Percentiles rank a stretch among this genome's conserved stretches.
phyloP scores from a whole-genome alignment of 2,113 vertebrate genomes.

The Brachypodius melanocephalos region DNA sequence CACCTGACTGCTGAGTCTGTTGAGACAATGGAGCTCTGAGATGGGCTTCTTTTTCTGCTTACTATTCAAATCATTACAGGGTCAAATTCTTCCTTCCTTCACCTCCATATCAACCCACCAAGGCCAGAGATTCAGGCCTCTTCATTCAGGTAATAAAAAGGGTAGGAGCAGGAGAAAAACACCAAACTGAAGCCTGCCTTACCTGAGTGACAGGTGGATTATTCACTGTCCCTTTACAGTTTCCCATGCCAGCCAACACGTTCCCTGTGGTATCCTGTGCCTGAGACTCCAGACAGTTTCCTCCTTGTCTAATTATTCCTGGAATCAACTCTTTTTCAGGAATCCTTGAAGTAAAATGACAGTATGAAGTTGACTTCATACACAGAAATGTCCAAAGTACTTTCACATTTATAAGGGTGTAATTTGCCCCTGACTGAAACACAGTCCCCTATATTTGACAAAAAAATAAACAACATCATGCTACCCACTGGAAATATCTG shows the following conservation, averaged over 20 bases:
- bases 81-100: not conserved
- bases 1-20: not conserved
- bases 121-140: not conserved
- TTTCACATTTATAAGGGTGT: not conserved
- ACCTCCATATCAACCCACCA: not conserved
- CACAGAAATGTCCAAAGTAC: not conserved
- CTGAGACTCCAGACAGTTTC: constrained; percentile 85
- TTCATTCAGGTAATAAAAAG: not conserved
- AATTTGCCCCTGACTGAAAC: not conserved
- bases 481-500: not conserved
- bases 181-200: not conserved
- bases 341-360: constrained; percentile 77
- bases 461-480: not conserved
- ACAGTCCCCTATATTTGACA: not conserved
- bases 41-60: not conserved
- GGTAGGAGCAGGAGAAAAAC: not conserved
- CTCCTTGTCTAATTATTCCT: constrained; percentile 86
- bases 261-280: constrained; percentile 79
- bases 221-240: constrained; percentile 80
- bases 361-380: not conserved
- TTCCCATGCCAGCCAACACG: constrained; percentile 72
- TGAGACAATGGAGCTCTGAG: not conserved
- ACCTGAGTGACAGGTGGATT: constrained; percentile 86
- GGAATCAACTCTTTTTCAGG: constrained; percentile 89
- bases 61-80: not conserved